A percentile compares a stretch with the other conserved stretches of the same genome.
Evolutionary conservation across 2,888 invertebrate species (phyloP).

Genomic region (Sipha maydis): DNA sequence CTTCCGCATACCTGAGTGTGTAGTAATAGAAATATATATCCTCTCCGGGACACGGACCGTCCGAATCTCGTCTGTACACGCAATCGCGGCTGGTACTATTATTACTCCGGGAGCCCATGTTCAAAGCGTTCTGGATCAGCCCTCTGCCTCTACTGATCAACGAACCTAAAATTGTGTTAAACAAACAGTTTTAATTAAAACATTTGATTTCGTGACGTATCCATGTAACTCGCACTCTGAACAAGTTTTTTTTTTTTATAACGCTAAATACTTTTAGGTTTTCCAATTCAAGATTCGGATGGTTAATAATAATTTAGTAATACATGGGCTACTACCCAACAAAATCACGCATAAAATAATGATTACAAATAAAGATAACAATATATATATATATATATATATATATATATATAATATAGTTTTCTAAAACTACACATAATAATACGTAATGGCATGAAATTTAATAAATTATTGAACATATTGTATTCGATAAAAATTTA

Average conservation of each 20-base stretch:
- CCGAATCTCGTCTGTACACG: slow-evolving; percentile 75
- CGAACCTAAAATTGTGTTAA: background rate
- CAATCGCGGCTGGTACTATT: slow-evolving; percentile 75
- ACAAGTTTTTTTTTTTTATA: no score
- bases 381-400: no score
- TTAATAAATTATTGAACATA: no score
- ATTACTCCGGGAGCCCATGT: slow-evolving; percentile 69
- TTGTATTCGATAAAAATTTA: no score
- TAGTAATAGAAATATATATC: slow-evolving; percentile 48
- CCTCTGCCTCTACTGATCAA: slow-evolving; percentile 59
- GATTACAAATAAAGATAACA: no score
- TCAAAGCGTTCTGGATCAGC: slow-evolving; percentile 73
- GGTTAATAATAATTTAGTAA: no score
- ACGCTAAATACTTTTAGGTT: background rate
- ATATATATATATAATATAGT: no score
- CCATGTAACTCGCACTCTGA: background rate
- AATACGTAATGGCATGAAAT: no score
- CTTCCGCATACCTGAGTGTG: slow-evolving; percentile 19
- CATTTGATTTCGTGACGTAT: background rate
- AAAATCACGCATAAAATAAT: no score
- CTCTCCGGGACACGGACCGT: slow-evolving; percentile 74
- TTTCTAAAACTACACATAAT: no score
- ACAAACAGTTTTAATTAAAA: background rate
- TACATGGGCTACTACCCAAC: no score
- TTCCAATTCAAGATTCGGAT: background rate